Evolutionary conservation across 2,797 vertebrate species (phyloP).

Genomic region (Acrocephalus scirpaceus): DNA sequence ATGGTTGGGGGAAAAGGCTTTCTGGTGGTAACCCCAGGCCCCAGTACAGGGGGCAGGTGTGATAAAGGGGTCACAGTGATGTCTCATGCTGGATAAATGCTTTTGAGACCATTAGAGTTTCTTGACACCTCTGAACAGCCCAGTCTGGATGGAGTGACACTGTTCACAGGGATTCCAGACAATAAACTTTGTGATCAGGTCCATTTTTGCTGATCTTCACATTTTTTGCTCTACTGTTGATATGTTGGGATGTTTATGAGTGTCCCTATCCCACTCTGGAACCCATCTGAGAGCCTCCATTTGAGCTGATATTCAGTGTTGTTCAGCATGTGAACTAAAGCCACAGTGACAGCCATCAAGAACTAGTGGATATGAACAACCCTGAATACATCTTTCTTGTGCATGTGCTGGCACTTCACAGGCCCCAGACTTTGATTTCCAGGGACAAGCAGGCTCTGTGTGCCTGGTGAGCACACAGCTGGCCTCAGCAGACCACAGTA

Average conservation of each 20-base stretch:
- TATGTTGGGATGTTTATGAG: neutral
- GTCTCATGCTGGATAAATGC: neutral
- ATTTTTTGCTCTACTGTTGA: neutral
- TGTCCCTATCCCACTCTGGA: neutral
- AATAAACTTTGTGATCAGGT: neutral
- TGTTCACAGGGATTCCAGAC: neutral
- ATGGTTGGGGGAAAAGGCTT: neutral
- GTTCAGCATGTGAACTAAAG: neutral
- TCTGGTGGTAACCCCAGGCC: neutral
- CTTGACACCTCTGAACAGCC: neutral
- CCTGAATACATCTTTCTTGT: neutral
- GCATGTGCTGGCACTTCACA: neutral
- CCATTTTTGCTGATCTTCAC: neutral
- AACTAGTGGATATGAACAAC: neutral
- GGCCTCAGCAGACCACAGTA: neutral
- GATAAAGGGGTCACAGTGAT: neutral
- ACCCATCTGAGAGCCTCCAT: neutral
- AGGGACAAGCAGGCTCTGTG: neutral
- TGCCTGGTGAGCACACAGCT: neutral
- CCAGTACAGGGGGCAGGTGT: accelerated
- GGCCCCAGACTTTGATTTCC: neutral
- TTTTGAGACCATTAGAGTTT: neutral
- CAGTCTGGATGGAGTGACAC: neutral
- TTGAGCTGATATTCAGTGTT: neutral
- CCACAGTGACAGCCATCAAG: neutral